Percentiles rank a stretch among this genome's conserved stretches.
phyloP scores from a whole-genome alignment of 2,888 invertebrate species.

The Plebejus anna region DNA sequence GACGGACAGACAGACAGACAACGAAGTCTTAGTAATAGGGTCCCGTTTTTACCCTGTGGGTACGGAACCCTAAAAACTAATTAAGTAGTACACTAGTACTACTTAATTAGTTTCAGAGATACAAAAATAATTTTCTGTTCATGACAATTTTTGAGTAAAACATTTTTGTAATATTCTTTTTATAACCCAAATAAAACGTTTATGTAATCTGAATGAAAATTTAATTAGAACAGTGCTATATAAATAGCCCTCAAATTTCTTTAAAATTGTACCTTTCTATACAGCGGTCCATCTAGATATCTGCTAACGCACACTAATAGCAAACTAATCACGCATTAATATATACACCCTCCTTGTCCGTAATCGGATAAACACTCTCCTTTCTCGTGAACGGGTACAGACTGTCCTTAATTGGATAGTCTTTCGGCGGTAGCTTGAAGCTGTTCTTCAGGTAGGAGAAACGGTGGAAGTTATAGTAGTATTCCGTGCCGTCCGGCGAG shows the following conservation, averaged over 20 bases:
- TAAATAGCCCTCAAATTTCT: not conserved
- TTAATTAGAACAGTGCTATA: not conserved
- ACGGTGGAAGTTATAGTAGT: slow-evolving; percentile 72
- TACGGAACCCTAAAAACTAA: not conserved
- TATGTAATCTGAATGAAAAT: not conserved
- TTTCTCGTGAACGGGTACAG: slow-evolving; percentile 59
- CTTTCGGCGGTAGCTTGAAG: slow-evolving; percentile 69
- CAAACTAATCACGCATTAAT: slow-evolving; percentile 64
- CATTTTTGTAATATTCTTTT: not conserved
- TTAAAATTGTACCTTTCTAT: not conserved
- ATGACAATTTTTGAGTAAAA: not conserved
- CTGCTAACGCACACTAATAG: not conserved
- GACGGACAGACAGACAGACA: no score
- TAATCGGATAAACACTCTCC: slow-evolving; percentile 61
- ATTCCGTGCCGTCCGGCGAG: slow-evolving; percentile 71
- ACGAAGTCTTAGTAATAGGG: no score
- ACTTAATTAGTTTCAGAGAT: not conserved
- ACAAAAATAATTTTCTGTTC: not conserved
- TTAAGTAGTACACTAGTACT: not conserved
- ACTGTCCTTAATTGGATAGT: slow-evolving; percentile 48
- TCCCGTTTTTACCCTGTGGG: no score
- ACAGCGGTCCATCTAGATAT: not conserved
- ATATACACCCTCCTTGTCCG: slow-evolving; percentile 63
- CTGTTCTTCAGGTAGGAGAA: slow-evolving; percentile 67
- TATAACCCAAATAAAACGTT: not conserved